These are phyloP conservation scores for Pelodiscus sinensis DNA, from an alignment of 2,113 vertebrate species.

Conservation along the genomic window DNA sequence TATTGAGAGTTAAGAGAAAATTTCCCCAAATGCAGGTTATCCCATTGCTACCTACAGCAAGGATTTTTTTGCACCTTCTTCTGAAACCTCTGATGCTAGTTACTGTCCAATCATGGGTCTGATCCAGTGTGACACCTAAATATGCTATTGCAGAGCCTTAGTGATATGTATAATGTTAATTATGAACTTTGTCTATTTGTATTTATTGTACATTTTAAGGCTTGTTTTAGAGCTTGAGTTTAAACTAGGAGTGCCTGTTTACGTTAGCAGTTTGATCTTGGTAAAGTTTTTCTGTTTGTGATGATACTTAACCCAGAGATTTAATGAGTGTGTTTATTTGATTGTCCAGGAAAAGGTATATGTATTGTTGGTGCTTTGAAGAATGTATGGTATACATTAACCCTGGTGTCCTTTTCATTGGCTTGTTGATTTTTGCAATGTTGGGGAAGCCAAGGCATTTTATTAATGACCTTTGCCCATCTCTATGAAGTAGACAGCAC, in stretches of 20 bases:
- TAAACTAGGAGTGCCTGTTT: background rate
- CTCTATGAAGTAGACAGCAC: background rate
- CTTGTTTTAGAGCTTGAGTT: conserved; percentile 4
- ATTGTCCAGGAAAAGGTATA: background rate
- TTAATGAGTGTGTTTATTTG: background rate
- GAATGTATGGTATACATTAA: background rate
- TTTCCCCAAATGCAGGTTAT: background rate
- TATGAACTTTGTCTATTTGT: background rate
- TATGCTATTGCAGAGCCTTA: background rate
- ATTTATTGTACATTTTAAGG: background rate
- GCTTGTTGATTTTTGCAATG: background rate
- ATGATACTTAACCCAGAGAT: background rate
- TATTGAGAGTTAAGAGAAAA: background rate
- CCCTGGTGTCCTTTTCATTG: background rate
- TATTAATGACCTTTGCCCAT: background rate
- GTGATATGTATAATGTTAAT: background rate
- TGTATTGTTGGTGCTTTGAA: conserved; percentile 7
- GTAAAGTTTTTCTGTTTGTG: conserved; percentile 4
- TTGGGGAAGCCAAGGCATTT: background rate
- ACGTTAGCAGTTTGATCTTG: background rate
- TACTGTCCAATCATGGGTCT: background rate
- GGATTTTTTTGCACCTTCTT: background rate
- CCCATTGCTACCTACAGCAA: background rate
- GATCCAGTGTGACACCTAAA: background rate
- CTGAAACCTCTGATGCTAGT: background rate